Conservation (phyloP, 2,797 vertebrate species). For the Manis crassicaudata region DNA sequence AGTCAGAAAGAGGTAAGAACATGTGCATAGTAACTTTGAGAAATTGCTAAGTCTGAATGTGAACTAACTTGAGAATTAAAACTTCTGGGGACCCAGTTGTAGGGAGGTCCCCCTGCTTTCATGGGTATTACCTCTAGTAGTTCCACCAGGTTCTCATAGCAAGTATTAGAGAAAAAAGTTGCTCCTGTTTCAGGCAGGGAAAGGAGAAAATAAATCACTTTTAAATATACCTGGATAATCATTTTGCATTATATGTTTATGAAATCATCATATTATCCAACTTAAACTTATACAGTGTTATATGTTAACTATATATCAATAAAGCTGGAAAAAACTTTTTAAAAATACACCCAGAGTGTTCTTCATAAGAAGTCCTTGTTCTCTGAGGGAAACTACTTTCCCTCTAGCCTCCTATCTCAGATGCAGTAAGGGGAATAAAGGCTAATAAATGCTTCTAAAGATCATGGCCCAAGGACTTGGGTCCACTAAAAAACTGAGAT, state of each 20-base stretch:
- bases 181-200: not conserved
- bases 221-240: not conserved
- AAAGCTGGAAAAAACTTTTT: not conserved
- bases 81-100: not conserved
- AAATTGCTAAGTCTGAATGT: not conserved
- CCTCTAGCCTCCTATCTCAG: not conserved
- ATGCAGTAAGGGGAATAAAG: not conserved
- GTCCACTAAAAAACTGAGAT: not conserved
- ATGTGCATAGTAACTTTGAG: not conserved
- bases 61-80: not conserved
- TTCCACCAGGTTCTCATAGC: not conserved
- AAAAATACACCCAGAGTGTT: not conserved
- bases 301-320: not conserved
- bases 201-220: not conserved
- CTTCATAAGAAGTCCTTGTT: not conserved
- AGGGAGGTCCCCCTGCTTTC: not conserved
- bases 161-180: not conserved
- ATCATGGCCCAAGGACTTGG: not conserved
- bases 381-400: not conserved
- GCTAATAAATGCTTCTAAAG: not conserved
- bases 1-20: not conserved
- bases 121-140: not conserved
- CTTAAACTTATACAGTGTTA: not conserved
- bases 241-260: not conserved
- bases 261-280: not conserved